Base-by-base conservation (phyloP, 23 tunicate genomes). In the Halocynthia roretzi region DNA sequence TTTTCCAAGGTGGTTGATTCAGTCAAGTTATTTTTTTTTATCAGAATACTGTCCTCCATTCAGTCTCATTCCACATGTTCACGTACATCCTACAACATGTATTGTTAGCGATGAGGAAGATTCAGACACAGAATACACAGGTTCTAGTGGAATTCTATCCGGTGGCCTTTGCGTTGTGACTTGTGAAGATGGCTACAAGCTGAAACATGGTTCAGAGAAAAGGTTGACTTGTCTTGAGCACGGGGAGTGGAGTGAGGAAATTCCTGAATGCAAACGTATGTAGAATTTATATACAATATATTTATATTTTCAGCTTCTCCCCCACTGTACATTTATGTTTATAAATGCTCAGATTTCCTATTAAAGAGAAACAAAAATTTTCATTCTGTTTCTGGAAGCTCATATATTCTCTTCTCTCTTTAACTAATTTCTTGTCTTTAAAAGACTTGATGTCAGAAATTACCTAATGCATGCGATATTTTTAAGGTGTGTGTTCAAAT, bases 201-300 rank as follows among this genome's bases (percentile, higher is more conserved):
- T 88, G 57, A 76, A 50, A 7, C 82, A 65, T 18, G 76, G 76
- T 6, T 55, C 69, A 52, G 58, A 40, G 12, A 49, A 83, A 20
- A 7, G n/a, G 2, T 53, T 83, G 6, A 78, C 84, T 63, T 88
- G 95, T 64, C 31, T 88, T 70, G 77, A 55, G 0, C 54, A 52
- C 50, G 87, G 95, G 15, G 17, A 20, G 62, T 88, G 95, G 95
- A 83, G 72, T 56, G 60, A 77, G 12, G 51, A 54, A 7, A 81
- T 58, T 31, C 91, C 91, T 40, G 75, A 70, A 17, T 86, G 91
- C 61, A 76, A 75, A 86, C 67, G 91, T 86, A 75, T 62, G 71
- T 21, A 68, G 11, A 20, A 56, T 21, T 76, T 17, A 19, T 12
- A 5, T 75, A 49, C 20, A 15, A 58, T 58, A 58, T 31, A 31